Conservation (phyloP, 2,888 invertebrate species). For the Seira sanloemensis region DNA sequence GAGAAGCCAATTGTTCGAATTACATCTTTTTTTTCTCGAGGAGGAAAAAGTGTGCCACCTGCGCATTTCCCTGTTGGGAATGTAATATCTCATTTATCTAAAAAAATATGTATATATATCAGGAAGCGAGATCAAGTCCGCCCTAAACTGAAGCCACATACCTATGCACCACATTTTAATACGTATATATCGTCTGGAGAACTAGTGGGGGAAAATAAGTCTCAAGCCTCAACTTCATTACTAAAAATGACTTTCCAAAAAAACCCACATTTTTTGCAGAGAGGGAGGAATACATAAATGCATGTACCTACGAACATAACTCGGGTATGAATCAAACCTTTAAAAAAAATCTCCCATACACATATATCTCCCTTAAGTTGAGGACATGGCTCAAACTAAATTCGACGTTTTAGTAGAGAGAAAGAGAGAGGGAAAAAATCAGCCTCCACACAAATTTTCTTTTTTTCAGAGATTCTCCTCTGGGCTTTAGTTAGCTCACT, state of each 20-base stretch:
- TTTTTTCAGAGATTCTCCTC: background rate
- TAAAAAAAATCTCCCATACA: background rate
- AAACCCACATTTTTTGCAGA: background rate
- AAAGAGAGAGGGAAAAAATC: too few relatives aligned
- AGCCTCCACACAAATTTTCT: slow-evolving; percentile 6
- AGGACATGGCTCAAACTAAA: slow-evolving; percentile 9
- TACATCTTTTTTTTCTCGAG: too few relatives aligned
- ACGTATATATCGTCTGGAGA: too few relatives aligned
- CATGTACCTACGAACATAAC: too few relatives aligned
- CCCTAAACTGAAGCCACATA: background rate
- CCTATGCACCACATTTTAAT: too few relatives aligned
- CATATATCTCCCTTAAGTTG: background rate
- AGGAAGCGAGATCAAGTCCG: too few relatives aligned
- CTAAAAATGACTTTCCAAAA: slow-evolving; percentile 7
- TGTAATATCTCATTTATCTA: too few relatives aligned
- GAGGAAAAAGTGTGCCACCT: background rate
- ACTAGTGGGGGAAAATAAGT: slow-evolving; percentile 5
- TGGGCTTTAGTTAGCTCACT: slow-evolving; percentile 14
- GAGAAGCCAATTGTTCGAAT: too few relatives aligned
- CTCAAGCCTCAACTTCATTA: slow-evolving; percentile 14
- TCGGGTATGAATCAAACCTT: too few relatives aligned
- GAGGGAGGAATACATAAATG: too few relatives aligned
- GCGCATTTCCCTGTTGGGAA: too few relatives aligned
- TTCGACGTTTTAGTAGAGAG: slow-evolving; percentile 7
- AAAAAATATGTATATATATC: too few relatives aligned